These are phyloP conservation scores for Diogma glabrata DNA, from an alignment of 2,888 invertebrate genomes.

Conservation along the genomic window DNA sequence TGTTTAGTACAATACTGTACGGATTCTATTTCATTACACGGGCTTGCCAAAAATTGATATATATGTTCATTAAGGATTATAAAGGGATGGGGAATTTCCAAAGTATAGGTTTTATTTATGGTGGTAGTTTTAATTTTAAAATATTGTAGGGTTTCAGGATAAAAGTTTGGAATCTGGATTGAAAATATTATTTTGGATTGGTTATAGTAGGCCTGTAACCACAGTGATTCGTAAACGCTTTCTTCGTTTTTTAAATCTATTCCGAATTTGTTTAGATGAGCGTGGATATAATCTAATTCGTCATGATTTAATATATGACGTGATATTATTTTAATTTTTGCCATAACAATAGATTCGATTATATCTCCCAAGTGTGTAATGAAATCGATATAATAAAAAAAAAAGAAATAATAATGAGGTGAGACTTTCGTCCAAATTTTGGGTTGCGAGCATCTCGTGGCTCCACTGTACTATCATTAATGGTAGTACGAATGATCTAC, in stretches of 20 bases:
- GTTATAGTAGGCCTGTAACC: background rate
- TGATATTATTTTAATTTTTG: conserved; percentile 12
- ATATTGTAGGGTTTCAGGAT: no score
- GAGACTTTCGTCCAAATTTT: no score
- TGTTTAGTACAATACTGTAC: background rate
- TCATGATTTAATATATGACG: background rate
- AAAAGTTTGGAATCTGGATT: background rate
- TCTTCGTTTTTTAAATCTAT: no score
- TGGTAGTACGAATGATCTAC: no score
- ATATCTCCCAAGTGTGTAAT: conserved; percentile 10
- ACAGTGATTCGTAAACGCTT: no score
- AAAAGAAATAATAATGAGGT: no score
- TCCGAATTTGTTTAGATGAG: background rate
- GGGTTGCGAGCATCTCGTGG: no score
- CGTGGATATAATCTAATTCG: background rate
- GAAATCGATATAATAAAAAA: no score
- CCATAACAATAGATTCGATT: conserved; percentile 12
- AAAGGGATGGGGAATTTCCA: no score
- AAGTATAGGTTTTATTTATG: no score
- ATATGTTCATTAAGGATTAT: background rate
- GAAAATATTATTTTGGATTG: background rate
- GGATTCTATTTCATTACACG: background rate
- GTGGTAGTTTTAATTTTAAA: no score
- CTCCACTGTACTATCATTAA: no score
- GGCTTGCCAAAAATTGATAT: background rate